These are phyloP conservation scores for Sicus ferrugineus DNA, from an alignment of 2,888 invertebrate genomes.

Conservation along the genomic window DNA sequence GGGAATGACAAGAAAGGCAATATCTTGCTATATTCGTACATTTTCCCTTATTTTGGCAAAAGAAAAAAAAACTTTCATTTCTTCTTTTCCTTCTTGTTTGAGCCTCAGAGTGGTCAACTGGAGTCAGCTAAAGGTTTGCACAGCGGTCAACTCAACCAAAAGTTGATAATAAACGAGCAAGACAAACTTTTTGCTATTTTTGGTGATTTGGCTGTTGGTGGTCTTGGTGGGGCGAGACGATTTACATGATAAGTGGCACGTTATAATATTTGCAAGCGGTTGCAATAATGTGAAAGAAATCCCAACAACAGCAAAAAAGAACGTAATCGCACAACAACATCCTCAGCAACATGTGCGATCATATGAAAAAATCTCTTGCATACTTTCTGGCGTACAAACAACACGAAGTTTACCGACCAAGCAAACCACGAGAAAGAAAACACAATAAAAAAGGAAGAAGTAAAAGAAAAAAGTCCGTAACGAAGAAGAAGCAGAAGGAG, in stretches of 20 bases:
- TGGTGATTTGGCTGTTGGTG: no score
- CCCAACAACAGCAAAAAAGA: background rate
- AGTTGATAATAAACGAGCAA: background rate
- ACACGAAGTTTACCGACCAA: background rate
- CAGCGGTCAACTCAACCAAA: background rate
- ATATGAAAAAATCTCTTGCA: constrained; percentile 29
- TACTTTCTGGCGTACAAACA: constrained; percentile 37
- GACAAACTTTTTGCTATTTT: background rate
- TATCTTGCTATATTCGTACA: no score
- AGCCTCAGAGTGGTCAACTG: background rate
- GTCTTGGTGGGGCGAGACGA: background rate
- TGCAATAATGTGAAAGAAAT: no score
- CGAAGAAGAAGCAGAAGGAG: background rate
- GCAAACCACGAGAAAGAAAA: constrained; percentile 6
- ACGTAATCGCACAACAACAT: background rate
- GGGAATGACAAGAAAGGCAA: background rate
- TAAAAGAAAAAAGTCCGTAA: background rate
- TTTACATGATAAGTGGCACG: background rate
- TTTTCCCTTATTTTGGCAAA: no score
- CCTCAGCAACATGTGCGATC: background rate
- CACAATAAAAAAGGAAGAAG: background rate
- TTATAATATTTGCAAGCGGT: background rate
- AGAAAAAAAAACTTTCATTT: background rate
- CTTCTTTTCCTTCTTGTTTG: no score
- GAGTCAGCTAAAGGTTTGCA: no score